A percentile compares a stretch with the other conserved stretches of the same genome.
These are phyloP conservation scores for Silurus asotus DNA, from an alignment of 2,113 vertebrate genomes.

Conservation along the genomic window DNA sequence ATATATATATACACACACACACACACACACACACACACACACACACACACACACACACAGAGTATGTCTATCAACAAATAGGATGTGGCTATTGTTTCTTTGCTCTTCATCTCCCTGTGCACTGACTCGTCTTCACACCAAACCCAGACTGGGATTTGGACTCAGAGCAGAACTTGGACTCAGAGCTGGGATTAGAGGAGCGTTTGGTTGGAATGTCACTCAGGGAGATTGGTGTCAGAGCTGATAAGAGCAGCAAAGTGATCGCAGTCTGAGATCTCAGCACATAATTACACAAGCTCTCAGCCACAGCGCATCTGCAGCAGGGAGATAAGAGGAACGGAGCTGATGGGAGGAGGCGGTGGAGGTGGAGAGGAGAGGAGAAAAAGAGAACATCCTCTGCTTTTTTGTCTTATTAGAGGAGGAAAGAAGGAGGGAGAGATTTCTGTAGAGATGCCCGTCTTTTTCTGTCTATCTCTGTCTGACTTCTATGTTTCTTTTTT, in stretches of 20 bases:
- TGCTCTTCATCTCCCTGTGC: constrained; percentile 42
- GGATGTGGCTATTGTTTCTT: neutral
- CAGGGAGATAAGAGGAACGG: constrained; percentile 47
- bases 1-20: too few species aligned
- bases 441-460: neutral
- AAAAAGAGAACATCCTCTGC: neutral
- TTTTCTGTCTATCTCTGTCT: neutral
- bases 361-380: constrained; percentile 20
- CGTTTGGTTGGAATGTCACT: constrained; percentile 55
- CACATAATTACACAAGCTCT: constrained; percentile 43
- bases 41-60: too few species aligned
- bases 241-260: constrained; percentile 58
- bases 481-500: too few species aligned
- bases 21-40: too few species aligned
- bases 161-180: constrained; percentile 44
- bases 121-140: constrained; percentile 57
- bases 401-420: neutral
- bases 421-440: neutral
- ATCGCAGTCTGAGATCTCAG: constrained; percentile 59
- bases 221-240: constrained; percentile 54
- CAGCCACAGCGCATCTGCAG: constrained; percentile 41
- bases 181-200: constrained; percentile 45
- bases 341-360: constrained; percentile 54
- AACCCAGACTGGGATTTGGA: constrained; percentile 51
- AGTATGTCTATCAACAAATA: too few species aligned